Evolutionary conservation across 1,140 invertebrate genomes (phyloP).

Genomic region (Ridgeia piscesae): DNA sequence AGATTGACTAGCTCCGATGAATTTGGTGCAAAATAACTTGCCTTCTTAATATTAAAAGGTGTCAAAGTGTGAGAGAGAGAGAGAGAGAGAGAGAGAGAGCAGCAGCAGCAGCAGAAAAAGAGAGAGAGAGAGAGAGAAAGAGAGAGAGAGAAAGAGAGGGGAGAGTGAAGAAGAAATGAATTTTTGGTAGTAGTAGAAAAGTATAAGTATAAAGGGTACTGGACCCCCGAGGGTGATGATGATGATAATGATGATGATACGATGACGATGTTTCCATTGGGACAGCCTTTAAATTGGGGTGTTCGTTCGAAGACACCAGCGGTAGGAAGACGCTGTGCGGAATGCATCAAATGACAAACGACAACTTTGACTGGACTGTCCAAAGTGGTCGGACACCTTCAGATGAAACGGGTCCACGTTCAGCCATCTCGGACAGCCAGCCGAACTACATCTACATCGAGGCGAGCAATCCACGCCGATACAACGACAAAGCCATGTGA

Average conservation of each 20-base stretch:
- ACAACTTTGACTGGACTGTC: conserved; percentile 30
- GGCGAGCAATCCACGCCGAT: conserved; percentile 40
- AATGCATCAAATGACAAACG: conserved; percentile 23
- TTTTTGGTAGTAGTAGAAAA: too few relatives aligned
- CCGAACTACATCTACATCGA: conserved; percentile 53
- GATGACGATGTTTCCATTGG: neutral
- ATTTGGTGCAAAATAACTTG: too few relatives aligned
- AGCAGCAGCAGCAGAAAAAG: too few relatives aligned
- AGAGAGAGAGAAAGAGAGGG: too few relatives aligned
- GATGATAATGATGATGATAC: neutral
- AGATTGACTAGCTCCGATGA: too few relatives aligned
- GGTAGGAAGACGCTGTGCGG: neutral
- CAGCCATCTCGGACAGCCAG: conserved; percentile 26
- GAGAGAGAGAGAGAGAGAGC: too few relatives aligned
- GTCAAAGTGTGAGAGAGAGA: too few relatives aligned
- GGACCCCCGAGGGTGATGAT: neutral
- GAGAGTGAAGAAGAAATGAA: too few relatives aligned
- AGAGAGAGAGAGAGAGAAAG: too few relatives aligned
- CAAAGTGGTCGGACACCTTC: conserved; percentile 20
- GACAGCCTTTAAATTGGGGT: neutral
- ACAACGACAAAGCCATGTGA: conserved; percentile 45
- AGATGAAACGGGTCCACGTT: conserved; percentile 14
- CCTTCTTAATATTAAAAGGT: too few relatives aligned
- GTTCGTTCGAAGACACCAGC: neutral
- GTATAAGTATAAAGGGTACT: too few relatives aligned